A percentile compares a stretch with the other conserved stretches of the same genome.
phyloP scores from a whole-genome alignment of 2,113 vertebrate species.

The Sardina pilchardus region DNA sequence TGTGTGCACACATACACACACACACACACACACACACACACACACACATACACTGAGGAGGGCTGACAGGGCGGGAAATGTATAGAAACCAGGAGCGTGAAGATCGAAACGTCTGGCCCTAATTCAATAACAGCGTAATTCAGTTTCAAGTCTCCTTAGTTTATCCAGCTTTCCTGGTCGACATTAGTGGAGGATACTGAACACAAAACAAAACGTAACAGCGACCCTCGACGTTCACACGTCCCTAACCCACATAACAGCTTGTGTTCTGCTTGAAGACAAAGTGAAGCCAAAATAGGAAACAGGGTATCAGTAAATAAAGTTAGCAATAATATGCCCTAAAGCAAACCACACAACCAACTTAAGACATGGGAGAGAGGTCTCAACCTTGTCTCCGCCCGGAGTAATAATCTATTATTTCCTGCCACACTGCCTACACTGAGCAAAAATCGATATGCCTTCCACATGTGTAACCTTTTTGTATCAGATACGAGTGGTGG shows the following conservation, averaged over 20 bases:
- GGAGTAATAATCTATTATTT: slow-evolving; percentile 57
- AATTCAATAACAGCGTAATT: slow-evolving; percentile 5
- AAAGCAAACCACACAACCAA: background rate
- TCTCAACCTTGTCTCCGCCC: slow-evolving; percentile 19
- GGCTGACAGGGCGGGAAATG: background rate
- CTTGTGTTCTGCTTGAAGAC: background rate
- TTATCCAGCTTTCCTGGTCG: slow-evolving; percentile 7
- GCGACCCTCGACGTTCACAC: background rate
- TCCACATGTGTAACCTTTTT: slow-evolving; percentile 55
- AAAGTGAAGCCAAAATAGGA: background rate
- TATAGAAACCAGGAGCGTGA: slow-evolving; percentile 13
- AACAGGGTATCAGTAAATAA: background rate
- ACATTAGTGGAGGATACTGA: slow-evolving; percentile 5
- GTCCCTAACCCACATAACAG: background rate
- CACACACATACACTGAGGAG: background rate
- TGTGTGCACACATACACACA: background rate
- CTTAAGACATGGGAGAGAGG: slow-evolving; percentile 3
- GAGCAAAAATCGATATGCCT: slow-evolving; percentile 61
- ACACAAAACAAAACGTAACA: background rate
- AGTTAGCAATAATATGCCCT: background rate
- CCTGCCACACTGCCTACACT: slow-evolving; percentile 46
- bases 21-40: background rate
- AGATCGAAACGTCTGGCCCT: background rate
- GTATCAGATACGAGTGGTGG: slow-evolving; percentile 51
- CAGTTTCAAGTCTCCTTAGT: slow-evolving; percentile 8